These are phyloP conservation scores for Philopedon plagiatum DNA, from an alignment of 2,888 invertebrate species.

Conservation along the genomic window DNA sequence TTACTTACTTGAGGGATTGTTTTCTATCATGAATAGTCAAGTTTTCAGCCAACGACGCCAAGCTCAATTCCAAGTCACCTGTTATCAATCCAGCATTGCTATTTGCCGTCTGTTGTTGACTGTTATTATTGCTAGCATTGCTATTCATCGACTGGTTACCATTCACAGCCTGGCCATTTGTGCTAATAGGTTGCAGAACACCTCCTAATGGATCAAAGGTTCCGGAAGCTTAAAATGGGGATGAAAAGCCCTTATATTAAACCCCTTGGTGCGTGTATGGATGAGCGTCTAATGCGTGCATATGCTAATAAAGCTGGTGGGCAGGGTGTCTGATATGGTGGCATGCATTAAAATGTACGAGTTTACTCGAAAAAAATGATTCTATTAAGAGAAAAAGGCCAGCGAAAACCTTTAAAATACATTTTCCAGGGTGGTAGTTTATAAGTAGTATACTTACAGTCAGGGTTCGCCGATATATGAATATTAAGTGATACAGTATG, in stretches of 20 bases:
- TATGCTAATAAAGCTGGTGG: neutral
- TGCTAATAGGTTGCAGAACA: constrained; percentile 75
- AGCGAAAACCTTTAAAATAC: neutral
- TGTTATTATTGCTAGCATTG: constrained; percentile 39
- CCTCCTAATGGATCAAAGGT: constrained; percentile 84
- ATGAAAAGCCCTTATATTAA: neutral
- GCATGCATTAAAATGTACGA: too few relatives aligned
- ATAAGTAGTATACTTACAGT: too few relatives aligned
- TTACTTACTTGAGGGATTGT: constrained; percentile 80
- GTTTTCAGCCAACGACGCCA: constrained; percentile 94
- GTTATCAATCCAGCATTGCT: constrained; percentile 78
- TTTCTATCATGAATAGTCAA: constrained; percentile 85
- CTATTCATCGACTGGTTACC: constrained; percentile 42
- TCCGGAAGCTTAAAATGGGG: constrained; percentile 58
- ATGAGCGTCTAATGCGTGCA: neutral
- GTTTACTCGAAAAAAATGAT: neutral
- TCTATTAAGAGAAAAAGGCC: too few relatives aligned
- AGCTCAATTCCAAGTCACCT: constrained; percentile 93
- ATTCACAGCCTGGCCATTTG: constrained; percentile 55
- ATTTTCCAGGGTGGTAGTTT: too few relatives aligned
- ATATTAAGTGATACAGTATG: too few relatives aligned
- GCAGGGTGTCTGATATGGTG: neutral
- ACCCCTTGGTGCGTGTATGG: constrained; percentile 8
- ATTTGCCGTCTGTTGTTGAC: constrained; percentile 60
- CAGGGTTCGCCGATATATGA: too few relatives aligned